phyloP scores from a whole-genome alignment of 2,888 invertebrate genomes.

The Nezara viridula region DNA sequence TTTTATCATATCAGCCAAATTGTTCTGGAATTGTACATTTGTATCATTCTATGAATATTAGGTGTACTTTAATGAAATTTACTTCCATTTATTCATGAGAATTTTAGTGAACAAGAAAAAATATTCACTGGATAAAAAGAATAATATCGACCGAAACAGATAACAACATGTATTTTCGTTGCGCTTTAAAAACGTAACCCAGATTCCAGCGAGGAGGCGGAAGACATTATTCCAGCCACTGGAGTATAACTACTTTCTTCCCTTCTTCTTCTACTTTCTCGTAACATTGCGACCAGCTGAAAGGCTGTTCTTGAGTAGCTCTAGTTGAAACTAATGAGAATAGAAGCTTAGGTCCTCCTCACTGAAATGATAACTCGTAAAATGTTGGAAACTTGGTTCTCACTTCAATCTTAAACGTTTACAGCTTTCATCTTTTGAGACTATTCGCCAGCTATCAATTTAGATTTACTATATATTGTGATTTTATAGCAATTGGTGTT shows the following conservation, averaged over 20 bases:
- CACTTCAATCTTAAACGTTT: background rate
- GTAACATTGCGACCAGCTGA: background rate
- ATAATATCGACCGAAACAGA: no score
- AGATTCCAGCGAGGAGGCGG: background rate
- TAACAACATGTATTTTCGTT: no score
- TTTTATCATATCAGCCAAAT: no score
- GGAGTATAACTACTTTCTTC: slow-evolving; percentile 14
- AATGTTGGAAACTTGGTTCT: background rate
- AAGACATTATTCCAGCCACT: slow-evolving; percentile 4
- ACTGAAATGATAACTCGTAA: background rate
- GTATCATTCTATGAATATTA: no score
- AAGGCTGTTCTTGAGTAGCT: background rate
- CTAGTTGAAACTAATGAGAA: background rate
- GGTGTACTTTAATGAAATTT: no score
- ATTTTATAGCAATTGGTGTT: no score
- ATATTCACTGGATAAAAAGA: no score
- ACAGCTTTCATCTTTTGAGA: background rate
- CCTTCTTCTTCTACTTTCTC: slow-evolving; percentile 2
- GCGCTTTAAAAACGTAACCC: no score
- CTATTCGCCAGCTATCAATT: background rate
- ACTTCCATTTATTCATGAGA: no score
- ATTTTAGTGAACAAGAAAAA: no score
- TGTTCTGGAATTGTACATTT: no score
- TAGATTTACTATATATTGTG: background rate
- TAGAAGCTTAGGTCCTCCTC: rapidly evolving